Evolutionary conservation across 2,888 invertebrate species (phyloP), one percentile per base, ranked within the genome.

Genomic region (Microctonus aethiopoides): DNA sequence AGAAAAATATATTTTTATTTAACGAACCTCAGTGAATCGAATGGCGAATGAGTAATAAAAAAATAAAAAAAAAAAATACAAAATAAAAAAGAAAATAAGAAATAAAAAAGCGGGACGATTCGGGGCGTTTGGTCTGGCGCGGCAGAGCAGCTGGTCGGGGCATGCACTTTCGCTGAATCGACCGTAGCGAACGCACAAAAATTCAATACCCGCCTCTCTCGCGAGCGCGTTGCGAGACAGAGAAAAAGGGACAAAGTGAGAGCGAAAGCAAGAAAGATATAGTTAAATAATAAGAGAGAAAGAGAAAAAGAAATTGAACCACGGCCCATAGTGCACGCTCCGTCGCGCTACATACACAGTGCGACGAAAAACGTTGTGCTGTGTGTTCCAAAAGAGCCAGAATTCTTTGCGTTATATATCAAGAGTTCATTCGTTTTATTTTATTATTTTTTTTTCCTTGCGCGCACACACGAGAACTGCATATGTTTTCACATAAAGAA

Each of bases 151-250:
- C 74, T 63, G 75, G 72, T 70, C 62, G 26, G 51, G 65, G 73
- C 79, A 77, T 84, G 84, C 84, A 83, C 83, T 84, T 83, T 84
- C 80, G 82, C 81, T 80, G 84, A 83, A 83, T 83, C 83, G 84
- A 84, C 82, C 81, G 80, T 83, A 82, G 81, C 77, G 76, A 80
- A 82, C 82, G 81, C 79, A 84, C 83, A 83, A 84, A 85, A 84
- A 85, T 84, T 84, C 84, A 83, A 84, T 84, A 84, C 82, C 78
- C 73, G 80, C 77, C 78, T 78, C 72, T 71, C 71, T 68, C 67
- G 70, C 71, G 74, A 79, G 75, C 73, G 75, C 74, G 77, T 75
- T 74, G 76, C 70, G 70, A 76, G 73, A 68, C 41, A 46, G 62
- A 29, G 22, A 39, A 24, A 9, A 60, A 65, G 52, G 16, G 54